A percentile compares a stretch with the other conserved stretches of the same genome.
phyloP scores from a whole-genome alignment of 2,888 invertebrate species.

The Blastobasis adustella region DNA sequence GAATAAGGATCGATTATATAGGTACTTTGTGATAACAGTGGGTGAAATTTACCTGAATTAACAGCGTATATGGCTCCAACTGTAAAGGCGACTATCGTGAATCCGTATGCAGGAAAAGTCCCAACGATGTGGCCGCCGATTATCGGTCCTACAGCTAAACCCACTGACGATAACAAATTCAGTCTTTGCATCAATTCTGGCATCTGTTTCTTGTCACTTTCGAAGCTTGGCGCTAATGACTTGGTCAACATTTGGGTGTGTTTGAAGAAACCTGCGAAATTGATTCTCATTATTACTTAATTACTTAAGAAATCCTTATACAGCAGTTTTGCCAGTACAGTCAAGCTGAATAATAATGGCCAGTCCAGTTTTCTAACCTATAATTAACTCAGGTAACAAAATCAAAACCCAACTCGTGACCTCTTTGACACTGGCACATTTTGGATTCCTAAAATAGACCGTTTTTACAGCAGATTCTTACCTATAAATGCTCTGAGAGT shows the following conservation, averaged over 20 bases:
- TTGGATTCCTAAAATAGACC: no score
- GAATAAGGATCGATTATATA: no score
- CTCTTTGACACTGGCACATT: no score
- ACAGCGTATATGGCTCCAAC: constrained; percentile 22
- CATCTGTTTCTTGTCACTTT: constrained; percentile 51
- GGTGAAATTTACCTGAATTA: constrained; percentile 25
- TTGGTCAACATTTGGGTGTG: constrained; percentile 77
- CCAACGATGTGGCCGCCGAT: constrained; percentile 76
- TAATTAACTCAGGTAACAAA: no score
- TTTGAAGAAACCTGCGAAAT: constrained; percentile 72
- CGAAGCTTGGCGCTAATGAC: constrained; percentile 74
- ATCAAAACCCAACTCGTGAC: no score
- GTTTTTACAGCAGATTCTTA: constrained; percentile 23
- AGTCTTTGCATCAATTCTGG: constrained; percentile 71
- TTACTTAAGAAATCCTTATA: background rate
- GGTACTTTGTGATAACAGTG: no score
- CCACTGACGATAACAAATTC: constrained; percentile 74
- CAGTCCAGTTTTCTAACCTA: no score
- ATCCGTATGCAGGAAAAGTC: constrained; percentile 56
- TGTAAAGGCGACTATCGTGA: constrained; percentile 50
- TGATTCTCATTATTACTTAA: background rate
- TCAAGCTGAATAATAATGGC: no score
- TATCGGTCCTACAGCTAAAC: constrained; percentile 78
- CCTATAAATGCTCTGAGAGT: constrained; percentile 60
- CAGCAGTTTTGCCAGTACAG: no score